phyloP scores from a whole-genome alignment of 2,888 invertebrate genomes.

The Agriopis leucophaearia region DNA sequence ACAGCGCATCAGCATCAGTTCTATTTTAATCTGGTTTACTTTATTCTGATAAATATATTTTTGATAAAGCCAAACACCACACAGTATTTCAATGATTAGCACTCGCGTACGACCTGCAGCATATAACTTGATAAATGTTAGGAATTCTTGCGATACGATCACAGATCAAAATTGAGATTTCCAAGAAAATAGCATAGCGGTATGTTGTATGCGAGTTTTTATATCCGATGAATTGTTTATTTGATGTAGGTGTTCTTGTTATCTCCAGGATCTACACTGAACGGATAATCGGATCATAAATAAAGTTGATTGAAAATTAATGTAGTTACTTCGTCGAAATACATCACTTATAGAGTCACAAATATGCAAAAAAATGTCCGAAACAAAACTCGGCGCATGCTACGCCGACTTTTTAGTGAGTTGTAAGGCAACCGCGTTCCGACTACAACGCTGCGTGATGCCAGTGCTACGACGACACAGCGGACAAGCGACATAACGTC shows the following conservation, averaged over 20 bases:
- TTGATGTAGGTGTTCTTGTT: background rate
- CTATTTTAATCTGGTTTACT: background rate
- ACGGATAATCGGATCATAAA: background rate
- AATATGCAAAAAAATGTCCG: no score
- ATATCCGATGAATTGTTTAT: conserved; percentile 1
- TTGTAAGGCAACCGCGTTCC: no score
- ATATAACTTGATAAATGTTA: conserved; percentile 3
- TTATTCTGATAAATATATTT: no score
- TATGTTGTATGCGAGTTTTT: conserved; percentile 5
- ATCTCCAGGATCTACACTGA: background rate
- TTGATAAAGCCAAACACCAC: no score
- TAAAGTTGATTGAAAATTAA: background rate
- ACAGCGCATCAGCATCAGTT: background rate
- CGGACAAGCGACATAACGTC: no score
- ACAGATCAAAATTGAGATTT: conserved; percentile 2
- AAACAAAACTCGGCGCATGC: no score
- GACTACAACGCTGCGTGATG: no score
- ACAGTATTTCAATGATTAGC: background rate
- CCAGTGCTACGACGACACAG: no score
- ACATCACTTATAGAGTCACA: no score
- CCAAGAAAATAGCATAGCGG: background rate
- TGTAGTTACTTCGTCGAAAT: no score
- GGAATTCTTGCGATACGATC: conserved; percentile 1
- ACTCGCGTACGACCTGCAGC: background rate
- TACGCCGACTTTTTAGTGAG: no score